Conservation (phyloP, 2,113 vertebrate species). For the Cynocephalus volans region DNA sequence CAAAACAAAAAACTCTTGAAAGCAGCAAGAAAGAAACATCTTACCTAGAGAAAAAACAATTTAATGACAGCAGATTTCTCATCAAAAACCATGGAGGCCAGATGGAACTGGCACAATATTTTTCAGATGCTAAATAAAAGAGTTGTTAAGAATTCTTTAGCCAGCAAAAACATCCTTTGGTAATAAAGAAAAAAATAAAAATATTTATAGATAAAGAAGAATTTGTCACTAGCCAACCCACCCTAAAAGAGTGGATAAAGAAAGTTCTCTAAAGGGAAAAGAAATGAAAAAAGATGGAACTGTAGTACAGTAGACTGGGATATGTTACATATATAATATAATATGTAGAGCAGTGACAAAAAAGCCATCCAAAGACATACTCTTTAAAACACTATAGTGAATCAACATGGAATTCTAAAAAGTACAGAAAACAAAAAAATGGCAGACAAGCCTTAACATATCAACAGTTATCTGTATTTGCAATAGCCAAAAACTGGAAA, state of each 20-base stretch:
- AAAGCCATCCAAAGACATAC: not conserved
- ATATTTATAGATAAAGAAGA: not conserved
- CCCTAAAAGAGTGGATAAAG: not conserved
- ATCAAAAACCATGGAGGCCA: not conserved
- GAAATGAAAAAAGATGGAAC: slow-evolving; percentile 19
- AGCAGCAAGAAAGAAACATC: not conserved
- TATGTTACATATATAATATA: not conserved
- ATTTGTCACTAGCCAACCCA: not conserved
- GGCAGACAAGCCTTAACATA: too few species aligned
- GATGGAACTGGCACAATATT: not conserved
- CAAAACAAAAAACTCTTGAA: not conserved
- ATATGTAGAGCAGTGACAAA: not conserved
- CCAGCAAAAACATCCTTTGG: not conserved
- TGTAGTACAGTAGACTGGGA: not conserved
- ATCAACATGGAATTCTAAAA: not conserved
- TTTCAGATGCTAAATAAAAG: not conserved
- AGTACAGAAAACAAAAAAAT: not conserved
- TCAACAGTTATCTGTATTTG: too few species aligned
- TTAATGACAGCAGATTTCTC: not conserved
- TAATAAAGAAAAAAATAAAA: not conserved
- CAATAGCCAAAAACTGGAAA: too few species aligned
- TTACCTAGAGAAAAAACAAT: not conserved
- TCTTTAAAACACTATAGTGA: not conserved
- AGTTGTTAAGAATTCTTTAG: not conserved
- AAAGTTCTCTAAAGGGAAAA: not conserved